Evolutionary conservation across 2,888 invertebrate genomes (phyloP).

Genomic region (Mactromeris polynyma): DNA sequence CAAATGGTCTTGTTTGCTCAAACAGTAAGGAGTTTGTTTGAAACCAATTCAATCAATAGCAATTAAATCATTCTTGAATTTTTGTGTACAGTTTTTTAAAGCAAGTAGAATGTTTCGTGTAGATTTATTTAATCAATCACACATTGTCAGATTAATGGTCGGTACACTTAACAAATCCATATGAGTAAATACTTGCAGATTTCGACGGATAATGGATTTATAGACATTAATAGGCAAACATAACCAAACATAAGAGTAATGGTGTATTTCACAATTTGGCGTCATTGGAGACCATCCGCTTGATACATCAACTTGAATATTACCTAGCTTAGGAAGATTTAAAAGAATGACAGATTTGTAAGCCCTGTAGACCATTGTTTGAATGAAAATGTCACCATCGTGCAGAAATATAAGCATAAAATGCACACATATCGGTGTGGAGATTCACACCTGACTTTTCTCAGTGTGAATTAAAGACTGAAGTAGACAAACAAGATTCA

Average conservation of each 20-base stretch:
- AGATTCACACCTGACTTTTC: not conserved
- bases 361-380: not conserved
- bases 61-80: slow-evolving; percentile 10
- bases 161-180: slow-evolving; percentile 26
- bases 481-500: not conserved
- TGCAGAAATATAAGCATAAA: slow-evolving; percentile 1
- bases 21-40: not conserved
- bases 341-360: not conserved
- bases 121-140: slow-evolving; percentile 18
- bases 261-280: slow-evolving; percentile 11
- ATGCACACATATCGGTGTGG: not conserved
- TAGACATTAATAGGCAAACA: slow-evolving; percentile 9
- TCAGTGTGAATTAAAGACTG: not conserved
- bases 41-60: not conserved
- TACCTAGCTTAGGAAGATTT: not conserved
- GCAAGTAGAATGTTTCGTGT: not conserved
- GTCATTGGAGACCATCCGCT: slow-evolving; percentile 3
- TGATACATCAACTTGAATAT: not conserved
- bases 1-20: slow-evolving; percentile 5
- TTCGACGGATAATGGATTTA: slow-evolving; percentile 34
- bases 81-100: not conserved
- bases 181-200: slow-evolving; percentile 29
- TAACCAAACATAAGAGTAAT: slow-evolving; percentile 17
- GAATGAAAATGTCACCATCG: not conserved
- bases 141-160: slow-evolving; percentile 18